Evolutionary conservation across 2,797 vertebrate species (phyloP).

Genomic region (Poeciliopsis presidionis): DNA sequence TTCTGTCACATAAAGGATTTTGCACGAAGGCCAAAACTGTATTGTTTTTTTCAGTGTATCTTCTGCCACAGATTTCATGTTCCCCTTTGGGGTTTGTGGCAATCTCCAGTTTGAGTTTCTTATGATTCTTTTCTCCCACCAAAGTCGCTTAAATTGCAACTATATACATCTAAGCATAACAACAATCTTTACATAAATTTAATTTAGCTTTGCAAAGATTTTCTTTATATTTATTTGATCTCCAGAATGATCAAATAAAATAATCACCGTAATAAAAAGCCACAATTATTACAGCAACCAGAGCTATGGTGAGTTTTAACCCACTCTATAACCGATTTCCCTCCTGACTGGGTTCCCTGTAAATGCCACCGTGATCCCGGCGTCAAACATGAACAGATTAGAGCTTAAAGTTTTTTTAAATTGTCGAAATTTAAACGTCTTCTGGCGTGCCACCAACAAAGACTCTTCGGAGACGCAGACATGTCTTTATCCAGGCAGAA

Average conservation of each 20-base stretch:
- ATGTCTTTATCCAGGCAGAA: constrained; percentile 30
- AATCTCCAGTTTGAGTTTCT: background rate
- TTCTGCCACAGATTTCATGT: background rate
- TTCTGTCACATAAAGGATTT: background rate
- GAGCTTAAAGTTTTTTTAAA: constrained; percentile 10
- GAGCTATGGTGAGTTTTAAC: background rate
- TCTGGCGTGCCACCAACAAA: constrained; percentile 3
- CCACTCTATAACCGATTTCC: background rate
- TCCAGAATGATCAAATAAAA: background rate
- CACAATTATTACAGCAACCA: background rate
- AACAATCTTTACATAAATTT: background rate
- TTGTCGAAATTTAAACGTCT: constrained; percentile 15
- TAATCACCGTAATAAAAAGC: background rate
- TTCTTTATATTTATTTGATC: background rate
- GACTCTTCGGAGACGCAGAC: constrained; percentile 18
- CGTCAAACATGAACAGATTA: background rate
- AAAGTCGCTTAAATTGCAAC: background rate
- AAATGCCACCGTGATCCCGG: constrained; percentile 3
- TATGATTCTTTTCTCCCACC: background rate
- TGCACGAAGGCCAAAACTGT: background rate
- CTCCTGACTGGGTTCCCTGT: background rate
- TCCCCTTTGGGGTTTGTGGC: background rate
- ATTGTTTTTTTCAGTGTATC: background rate
- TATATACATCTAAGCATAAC: background rate
- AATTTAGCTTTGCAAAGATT: background rate